These are phyloP conservation scores for Excalfactoria chinensis DNA, from an alignment of 2,113 vertebrate species.

Conservation along the genomic window DNA sequence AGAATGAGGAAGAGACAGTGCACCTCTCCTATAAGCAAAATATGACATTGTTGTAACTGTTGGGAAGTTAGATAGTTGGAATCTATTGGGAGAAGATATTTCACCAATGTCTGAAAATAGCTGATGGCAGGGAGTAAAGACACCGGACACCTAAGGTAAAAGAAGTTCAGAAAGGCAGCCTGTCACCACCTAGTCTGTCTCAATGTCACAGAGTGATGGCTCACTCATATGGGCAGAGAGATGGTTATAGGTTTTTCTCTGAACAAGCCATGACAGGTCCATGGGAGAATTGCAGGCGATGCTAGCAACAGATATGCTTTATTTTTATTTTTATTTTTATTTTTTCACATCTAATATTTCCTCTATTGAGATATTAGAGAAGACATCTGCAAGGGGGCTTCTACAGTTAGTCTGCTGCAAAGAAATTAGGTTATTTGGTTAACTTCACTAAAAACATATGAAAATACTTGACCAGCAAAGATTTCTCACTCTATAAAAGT, in stretches of 20 bases:
- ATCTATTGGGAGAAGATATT: neutral
- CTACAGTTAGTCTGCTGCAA: neutral
- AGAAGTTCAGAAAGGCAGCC: neutral
- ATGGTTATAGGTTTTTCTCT: neutral
- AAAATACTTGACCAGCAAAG: neutral
- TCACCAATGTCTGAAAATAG: neutral
- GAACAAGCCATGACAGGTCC: too few relatives aligned
- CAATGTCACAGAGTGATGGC: neutral
- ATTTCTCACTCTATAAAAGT: neutral
- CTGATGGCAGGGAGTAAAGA: neutral
- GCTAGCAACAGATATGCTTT: rapidly evolving
- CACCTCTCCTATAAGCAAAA: neutral
- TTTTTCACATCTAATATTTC: neutral
- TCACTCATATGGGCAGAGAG: neutral
- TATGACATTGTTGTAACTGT: neutral
- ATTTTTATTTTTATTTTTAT: neutral
- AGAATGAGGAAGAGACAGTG: neutral
- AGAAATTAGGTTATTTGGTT: neutral
- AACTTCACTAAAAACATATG: neutral
- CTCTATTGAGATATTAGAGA: neutral
- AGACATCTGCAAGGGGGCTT: neutral
- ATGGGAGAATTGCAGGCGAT: neutral
- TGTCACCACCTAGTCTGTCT: neutral
- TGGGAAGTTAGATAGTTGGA: too few relatives aligned
- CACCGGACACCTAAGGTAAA: neutral